Evolutionary conservation across 2,113 vertebrate genomes (phyloP).

Genomic region (Damaliscus lunatus): DNA sequence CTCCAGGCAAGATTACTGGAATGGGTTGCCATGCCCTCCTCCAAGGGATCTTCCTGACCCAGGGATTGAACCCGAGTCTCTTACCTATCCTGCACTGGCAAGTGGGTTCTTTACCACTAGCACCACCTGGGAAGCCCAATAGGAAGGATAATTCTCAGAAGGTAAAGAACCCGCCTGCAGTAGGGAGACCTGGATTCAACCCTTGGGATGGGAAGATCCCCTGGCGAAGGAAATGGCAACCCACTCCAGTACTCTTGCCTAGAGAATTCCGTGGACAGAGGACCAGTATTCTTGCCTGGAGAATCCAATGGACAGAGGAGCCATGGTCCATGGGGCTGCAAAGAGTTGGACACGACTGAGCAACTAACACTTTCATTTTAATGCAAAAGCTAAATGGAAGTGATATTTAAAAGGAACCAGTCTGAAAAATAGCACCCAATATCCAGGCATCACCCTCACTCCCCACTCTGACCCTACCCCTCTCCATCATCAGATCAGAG

Average conservation of each 20-base stretch:
- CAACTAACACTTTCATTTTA: background rate
- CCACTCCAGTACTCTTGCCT: background rate
- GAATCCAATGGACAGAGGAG: background rate
- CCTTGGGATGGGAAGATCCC: background rate
- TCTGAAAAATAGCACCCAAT: background rate
- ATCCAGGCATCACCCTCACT: fast-evolving
- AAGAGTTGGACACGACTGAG: background rate
- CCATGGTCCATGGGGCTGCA: background rate
- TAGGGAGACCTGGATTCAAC: background rate
- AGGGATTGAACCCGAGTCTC: background rate
- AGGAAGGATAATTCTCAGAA: background rate
- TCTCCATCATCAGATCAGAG: background rate
- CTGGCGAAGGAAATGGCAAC: background rate
- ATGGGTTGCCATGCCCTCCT: background rate
- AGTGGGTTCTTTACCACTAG: background rate
- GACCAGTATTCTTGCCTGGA: background rate
- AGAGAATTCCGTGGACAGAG: background rate
- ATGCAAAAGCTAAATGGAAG: background rate
- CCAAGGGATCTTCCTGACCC: background rate
- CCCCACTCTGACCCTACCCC: background rate
- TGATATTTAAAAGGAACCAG: background rate
- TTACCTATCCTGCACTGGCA: background rate
- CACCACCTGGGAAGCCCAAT: background rate
- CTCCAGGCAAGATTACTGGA: background rate
- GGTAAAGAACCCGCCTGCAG: background rate